phyloP scores from a whole-genome alignment of 2,888 invertebrate genomes.

The Leptopterna dolabrata region DNA sequence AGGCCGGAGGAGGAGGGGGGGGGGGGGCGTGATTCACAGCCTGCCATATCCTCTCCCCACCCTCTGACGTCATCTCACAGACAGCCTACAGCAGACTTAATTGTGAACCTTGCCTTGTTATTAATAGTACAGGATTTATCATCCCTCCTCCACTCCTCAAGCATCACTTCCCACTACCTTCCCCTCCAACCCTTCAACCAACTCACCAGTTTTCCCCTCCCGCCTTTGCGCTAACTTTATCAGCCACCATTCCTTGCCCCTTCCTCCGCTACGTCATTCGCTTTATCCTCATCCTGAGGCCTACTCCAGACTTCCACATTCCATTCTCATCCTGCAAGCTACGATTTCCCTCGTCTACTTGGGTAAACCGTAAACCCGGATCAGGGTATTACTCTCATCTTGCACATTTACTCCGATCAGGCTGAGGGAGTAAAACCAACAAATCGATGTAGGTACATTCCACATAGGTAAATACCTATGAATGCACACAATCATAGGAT shows the following conservation, averaged over 20 bases:
- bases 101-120: conserved; percentile 49
- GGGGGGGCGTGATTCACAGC: conserved; percentile 46
- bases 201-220: background rate
- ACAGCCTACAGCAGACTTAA: conserved; percentile 50
- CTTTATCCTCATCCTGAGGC: conserved; percentile 1
- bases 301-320: background rate
- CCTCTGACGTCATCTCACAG: conserved; percentile 49
- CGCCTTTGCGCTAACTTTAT: background rate
- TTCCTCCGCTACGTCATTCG: background rate
- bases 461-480: background rate
- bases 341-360: background rate
- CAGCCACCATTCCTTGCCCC: background rate
- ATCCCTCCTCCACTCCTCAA: background rate
- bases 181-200: too few relatives aligned
- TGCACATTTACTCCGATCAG: background rate
- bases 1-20: background rate
- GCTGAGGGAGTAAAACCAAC: background rate
- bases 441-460: background rate
- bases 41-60: conserved; percentile 49
- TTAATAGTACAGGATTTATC: conserved; percentile 50
- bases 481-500: too few relatives aligned
- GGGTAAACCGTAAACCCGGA: background rate
- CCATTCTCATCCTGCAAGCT: background rate
- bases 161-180: background rate
- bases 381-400: background rate